Evolutionary conservation across 2,113 vertebrate species (phyloP), one percentile per base, ranked within the genome.

Genomic region (Hyaena hyaena): DNA sequence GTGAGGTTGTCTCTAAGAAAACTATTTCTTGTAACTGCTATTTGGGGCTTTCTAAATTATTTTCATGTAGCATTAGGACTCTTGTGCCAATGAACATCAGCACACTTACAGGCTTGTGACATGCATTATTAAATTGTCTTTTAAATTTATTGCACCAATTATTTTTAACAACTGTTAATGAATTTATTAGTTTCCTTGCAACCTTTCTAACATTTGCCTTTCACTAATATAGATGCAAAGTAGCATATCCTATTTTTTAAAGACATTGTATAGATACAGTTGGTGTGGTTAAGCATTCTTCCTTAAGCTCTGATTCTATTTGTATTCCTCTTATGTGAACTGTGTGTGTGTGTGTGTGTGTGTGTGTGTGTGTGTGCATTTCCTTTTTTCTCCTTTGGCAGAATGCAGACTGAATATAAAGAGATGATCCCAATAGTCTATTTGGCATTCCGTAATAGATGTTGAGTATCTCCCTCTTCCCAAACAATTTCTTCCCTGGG

Each of bases 111-210:
- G 31, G 28, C 4, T 90, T 96, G 89, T 79, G 33, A 92, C 68
- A 35, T 79, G 21, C 74, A n/a, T 91, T 65, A 33, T 15, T 88
- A 58, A 24, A 31, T 53, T 81, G 24, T 39, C 77, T 86, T 94
- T 86, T 48, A 53, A 68, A 96, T 85, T 43, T n/a, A 55, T 63
- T 63, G 21, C 66, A 39, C 5, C 14, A 45, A 48, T 92, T 84
- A 92, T 74, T 93, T 96, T 96, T 73, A 87, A 93, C 23, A 92
- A 58, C 2, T 65, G 21, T 65, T 84, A 88, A 83, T 77, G 43
- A 82, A 58, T 79, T 76, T 76, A 81, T 83, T 61, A 82, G 15
- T 81, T 96, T 94, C 84, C 53, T 76, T 83, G 35, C 76, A 77
- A 63, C 3, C 6, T 85, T 92, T 68, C 50, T 53, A 96, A 61